Base-by-base conservation (phyloP, 2,113 vertebrate genomes). In the Actinemys pallida region DNA sequence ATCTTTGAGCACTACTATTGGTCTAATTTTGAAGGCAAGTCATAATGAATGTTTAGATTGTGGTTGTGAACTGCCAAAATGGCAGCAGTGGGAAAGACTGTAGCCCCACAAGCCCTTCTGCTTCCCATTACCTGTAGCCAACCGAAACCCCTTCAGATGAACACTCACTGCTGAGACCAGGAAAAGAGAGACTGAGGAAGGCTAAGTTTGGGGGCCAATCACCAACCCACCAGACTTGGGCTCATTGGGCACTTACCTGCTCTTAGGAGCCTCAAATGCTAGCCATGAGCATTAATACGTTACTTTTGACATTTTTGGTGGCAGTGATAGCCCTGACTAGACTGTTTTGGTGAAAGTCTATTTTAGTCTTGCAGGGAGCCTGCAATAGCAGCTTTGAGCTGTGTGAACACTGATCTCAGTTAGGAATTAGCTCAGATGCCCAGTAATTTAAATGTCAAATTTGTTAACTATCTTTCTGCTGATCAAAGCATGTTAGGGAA, bases 141-240 rank as follows among this genome's bases (percentile, higher is more conserved):
- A 78, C 59, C 62, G n/a, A 59, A 42, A 5, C 20, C 53, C 11
- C 29, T 35, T 87, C n/a, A 53, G 52, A 76, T 0, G 1, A 25
- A 29, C 57, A 29, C 2, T 17, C 35, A 76, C 13, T 35, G 31
- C 31, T 65, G 35, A 75, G 12, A 53, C 13, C 29, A 35, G 52
- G 57, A 5, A 14, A 35, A 79, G 25, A 82, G 52, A 3, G 0
- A n/a, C 52, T 27, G 19, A 27, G 4, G 62, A 53, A 79, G 59
- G 47, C 12, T 1, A 7, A 25, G 35, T 12, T 0, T 20, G 19
- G 0, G 13, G 9, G 25, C 19, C 45, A 17, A 53, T 2, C 31
- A 35, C 19, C 29, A 10, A 25, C 27, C 35, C 20, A 75, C 2
- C 0, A 91, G 12, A 45, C 31, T 45, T 29, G 62, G 62, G 12